These are phyloP conservation scores for Sitophilus oryzae DNA, from an alignment of 1,140 invertebrate species.

Conservation along the genomic window DNA sequence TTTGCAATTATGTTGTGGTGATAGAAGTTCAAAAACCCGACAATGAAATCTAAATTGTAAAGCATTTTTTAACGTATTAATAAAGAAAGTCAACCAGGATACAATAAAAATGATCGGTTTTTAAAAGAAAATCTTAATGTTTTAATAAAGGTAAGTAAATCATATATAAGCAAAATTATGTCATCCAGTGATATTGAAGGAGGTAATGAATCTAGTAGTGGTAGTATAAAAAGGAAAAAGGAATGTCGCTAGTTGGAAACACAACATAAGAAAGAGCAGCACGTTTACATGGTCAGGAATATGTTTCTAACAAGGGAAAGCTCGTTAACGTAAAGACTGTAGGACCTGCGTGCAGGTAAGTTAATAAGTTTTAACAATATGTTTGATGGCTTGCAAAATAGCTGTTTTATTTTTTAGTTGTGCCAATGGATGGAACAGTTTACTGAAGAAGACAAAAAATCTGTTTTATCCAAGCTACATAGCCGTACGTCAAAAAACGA, in stretches of 20 bases:
- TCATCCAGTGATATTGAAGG: too few relatives aligned
- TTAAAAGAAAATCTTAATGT: too few relatives aligned
- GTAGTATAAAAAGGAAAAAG: slow-evolving; percentile 18
- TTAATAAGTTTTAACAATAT: slow-evolving; percentile 3
- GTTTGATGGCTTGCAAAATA: slow-evolving; percentile 5
- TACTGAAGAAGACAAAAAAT: slow-evolving; percentile 16
- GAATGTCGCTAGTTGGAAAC: slow-evolving; percentile 4
- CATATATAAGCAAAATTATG: too few relatives aligned
- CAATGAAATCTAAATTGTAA: too few relatives aligned
- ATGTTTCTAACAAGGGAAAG: slow-evolving; percentile 15
- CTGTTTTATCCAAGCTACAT: slow-evolving; percentile 18
- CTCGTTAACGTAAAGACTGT: slow-evolving; percentile 9
- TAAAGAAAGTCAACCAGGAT: too few relatives aligned
- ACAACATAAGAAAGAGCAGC: slow-evolving; percentile 10
- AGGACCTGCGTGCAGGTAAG: slow-evolving; percentile 6
- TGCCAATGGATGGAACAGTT: slow-evolving; percentile 21
- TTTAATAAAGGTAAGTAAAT: too few relatives aligned
- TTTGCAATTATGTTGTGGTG: too few relatives aligned
- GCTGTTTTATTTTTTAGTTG: slow-evolving; percentile 19
- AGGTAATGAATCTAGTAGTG: too few relatives aligned
- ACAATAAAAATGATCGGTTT: too few relatives aligned
- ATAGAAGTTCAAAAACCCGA: too few relatives aligned
- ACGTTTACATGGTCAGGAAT: background rate
- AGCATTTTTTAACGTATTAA: too few relatives aligned
- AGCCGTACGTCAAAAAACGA: slow-evolving; percentile 24